Base-by-base conservation (phyloP, 92 coral and sea anemone species). In the Epizoanthus scotinus region DNA sequence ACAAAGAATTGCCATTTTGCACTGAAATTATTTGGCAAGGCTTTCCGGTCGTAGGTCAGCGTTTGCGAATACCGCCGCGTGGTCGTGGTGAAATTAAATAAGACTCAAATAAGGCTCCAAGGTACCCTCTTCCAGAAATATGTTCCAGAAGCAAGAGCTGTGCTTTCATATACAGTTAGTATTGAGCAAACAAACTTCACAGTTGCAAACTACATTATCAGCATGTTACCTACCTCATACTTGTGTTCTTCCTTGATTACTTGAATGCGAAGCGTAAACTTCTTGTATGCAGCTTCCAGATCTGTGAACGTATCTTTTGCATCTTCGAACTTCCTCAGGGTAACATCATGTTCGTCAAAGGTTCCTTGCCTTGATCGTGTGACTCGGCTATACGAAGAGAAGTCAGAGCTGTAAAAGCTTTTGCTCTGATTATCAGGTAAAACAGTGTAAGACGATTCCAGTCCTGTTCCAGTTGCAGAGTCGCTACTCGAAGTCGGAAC, bases 301-400 rank as follows among this genome's bases (percentile, higher is more conserved):
- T 94, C 99, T 27, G 93, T 83, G 82, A 96, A 91, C 4, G 99
- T 96, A 72, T 93, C 98, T 71, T 78, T 91, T 20, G 99, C 99
- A 34, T 88, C 91, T 61, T 91, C 94, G n/a, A 93, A 93, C 77
- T 93, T 90, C 83, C 87, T 78, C 36, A 94, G 56, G 28, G 98
- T 91, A 25, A 96, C 81, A 78, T 96, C 99, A 19, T 87, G 84
- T 56, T 86, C 86, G 81, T 88, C 94, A 65, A 86, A 87, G 36
- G 57, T 53, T 1, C 97, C 92, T 21, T 85, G 81, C 1, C 90
- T 82, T 25, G 91, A 87, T 55, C 90, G 86, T 29, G 91, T 84
- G 42, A 93, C 97, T n/a, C 94, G 91, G 17, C 91, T 86, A 77
- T 93, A 93, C 67, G 97, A 86, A 47, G 67, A 84, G 58, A 88